Evolutionary conservation across 2,113 vertebrate genomes (phyloP).

Genomic region (Melanerpes formicivorus): DNA sequence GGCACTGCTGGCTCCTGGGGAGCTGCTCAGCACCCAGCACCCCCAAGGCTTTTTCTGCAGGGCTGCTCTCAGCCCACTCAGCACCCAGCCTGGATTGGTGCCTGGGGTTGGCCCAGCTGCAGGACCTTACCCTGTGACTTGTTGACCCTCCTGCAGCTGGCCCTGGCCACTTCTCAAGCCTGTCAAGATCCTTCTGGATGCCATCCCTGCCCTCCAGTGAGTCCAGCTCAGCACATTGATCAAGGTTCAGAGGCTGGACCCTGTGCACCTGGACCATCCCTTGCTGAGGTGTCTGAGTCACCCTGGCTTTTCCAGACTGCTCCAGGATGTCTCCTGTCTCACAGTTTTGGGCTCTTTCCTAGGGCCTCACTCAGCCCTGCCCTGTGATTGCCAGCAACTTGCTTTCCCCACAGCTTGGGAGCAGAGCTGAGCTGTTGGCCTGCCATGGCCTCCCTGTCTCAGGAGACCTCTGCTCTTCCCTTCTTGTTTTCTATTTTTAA

Average conservation of each 20-base stretch:
- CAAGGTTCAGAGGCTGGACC: neutral
- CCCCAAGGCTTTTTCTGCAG: too few species aligned
- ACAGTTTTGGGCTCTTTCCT: neutral
- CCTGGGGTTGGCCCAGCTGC: too few species aligned
- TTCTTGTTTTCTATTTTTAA: neutral
- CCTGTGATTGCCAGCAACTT: neutral
- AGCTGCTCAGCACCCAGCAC: too few species aligned
- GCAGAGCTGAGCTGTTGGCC: fast-evolving
- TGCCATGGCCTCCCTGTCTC: neutral
- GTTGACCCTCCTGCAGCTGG: too few species aligned
- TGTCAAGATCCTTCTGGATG: too few species aligned
- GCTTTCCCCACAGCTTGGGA: neutral
- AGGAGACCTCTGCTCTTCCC: neutral
- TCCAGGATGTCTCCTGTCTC: neutral
- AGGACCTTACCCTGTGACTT: too few species aligned
- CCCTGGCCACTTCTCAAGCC: too few species aligned
- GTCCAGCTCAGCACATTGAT: neutral
- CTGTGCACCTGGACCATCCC: neutral
- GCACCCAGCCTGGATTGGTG: too few species aligned
- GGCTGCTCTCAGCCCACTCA: too few species aligned
- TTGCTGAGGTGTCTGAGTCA: fast-evolving
- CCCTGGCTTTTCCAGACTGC: neutral
- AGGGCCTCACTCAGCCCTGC: neutral
- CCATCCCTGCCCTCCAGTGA: too few species aligned
- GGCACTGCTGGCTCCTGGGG: too few species aligned